phyloP scores from a whole-genome alignment of 2,113 vertebrate species.

The Numida meleagris region DNA sequence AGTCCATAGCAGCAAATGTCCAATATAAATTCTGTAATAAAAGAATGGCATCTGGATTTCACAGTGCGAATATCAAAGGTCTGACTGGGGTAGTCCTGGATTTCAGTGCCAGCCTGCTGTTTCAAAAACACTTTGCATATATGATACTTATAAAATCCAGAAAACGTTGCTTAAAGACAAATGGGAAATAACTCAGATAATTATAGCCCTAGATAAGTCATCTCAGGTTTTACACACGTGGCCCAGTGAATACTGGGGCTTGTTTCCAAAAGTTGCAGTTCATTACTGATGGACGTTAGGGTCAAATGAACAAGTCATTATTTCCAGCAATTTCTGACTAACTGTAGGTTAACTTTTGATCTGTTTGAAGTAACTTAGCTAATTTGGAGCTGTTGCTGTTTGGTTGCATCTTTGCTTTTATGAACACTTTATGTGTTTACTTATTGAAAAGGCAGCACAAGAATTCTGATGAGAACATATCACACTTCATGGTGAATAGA shows the following conservation, averaged over 20 bases:
- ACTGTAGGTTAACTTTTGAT: background rate
- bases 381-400: background rate
- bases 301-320: background rate
- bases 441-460: background rate
- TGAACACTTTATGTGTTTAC: background rate
- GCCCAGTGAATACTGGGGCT: background rate
- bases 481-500: background rate
- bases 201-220: background rate
- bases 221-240: conserved; percentile 17
- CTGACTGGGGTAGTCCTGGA: background rate
- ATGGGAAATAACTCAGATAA: background rate
- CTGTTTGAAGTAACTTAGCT: background rate
- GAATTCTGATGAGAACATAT: background rate
- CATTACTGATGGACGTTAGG: background rate
- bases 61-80: background rate
- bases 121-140: background rate
- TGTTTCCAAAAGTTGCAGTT: background rate
- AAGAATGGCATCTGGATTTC: conserved; percentile 46
- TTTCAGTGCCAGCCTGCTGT: background rate
- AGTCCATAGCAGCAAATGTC: conserved; percentile 13
- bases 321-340: background rate
- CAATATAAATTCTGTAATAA: conserved; percentile 41
- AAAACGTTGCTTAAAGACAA: background rate
- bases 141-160: background rate
- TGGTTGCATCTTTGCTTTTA: background rate